Evolutionary conservation across 2,113 vertebrate species (phyloP).

Genomic region (Peucedramus taeniatus): DNA sequence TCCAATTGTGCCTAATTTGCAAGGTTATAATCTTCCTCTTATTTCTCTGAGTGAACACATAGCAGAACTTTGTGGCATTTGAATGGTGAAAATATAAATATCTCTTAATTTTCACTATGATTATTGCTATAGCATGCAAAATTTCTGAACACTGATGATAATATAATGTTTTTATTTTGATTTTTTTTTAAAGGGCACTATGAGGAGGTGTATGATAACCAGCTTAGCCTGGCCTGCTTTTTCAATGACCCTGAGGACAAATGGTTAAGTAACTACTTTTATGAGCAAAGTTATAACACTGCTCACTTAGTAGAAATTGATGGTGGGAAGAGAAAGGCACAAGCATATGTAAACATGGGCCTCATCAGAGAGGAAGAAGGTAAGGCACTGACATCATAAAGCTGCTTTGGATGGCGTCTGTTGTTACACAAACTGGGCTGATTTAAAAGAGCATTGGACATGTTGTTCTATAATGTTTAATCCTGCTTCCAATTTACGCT

Average conservation of each 20-base stretch:
- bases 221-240: conserved; percentile 75
- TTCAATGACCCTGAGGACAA: conserved; percentile 77
- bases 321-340: conserved; percentile 75
- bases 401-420: neutral
- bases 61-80: neutral
- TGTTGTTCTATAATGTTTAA: neutral
- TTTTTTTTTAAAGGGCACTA: conserved; percentile 61
- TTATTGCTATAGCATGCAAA: neutral
- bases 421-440: neutral
- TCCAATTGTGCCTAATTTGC: neutral
- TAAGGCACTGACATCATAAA: conserved; percentile 31
- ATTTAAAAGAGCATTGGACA: neutral
- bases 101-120: neutral
- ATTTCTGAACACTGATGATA: neutral
- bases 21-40: neutral
- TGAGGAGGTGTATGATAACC: conserved; percentile 75
- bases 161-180: neutral
- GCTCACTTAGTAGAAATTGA: conserved; percentile 72
- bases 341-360: conserved; percentile 74
- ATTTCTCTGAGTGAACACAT: neutral
- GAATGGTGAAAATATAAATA: neutral
- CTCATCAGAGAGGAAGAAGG: conserved; percentile 74
- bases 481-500: neutral
- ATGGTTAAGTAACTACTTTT: conserved; percentile 81
- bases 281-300: conserved; percentile 72